Evolutionary conservation across 2,113 vertebrate species (phyloP), one percentile per base, ranked within the genome.

Genomic region (Numida meleagris): DNA sequence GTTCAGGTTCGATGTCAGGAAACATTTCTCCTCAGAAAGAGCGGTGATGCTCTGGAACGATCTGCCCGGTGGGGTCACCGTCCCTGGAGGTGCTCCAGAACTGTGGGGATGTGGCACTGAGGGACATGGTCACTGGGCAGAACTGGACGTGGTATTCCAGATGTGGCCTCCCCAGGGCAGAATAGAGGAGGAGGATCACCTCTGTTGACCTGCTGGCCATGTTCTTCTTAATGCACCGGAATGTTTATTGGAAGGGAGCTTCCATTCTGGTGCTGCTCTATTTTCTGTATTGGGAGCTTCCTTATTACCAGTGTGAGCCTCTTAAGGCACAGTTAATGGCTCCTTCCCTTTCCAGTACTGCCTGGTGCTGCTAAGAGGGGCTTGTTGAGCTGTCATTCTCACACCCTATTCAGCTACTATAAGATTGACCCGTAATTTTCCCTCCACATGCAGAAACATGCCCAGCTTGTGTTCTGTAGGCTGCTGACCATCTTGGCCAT

Each of bases 271-370:
- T 29, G 65, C 29, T 71, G 29, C 0, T 1, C 40, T 42, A 1
- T 14, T 42, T 71, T 43, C 25, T n/a, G 8, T 46, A 5, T 12
- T 21, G 38, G 17, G 6, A 45, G 16, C 58, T 43, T 27, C 5
- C 11, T 14, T 10, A 6, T 40, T 23, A 34, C 51, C 29, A 20
- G 0, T 0, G 4, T 25, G 10, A 59, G n/a, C 45, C 33, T 38
- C 15, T 66, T 66, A 12, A 0, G 6, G 33, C 45, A 79, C 17
- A 23, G 29, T 7, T 7, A 8, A n/a, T 29, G 46, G 24, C 68
- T 55, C 46, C 40, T 68, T 48, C 34, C 24, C 5, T 40, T 68
- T 62, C 53, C 0, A 6, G 2, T 73, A 7, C 67, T 66, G 31
- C 12, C 24, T 70, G 50, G 24, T 51, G 18, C 23, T 51, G 18